Conservation (phyloP, 1,140 invertebrate species). For the Papilio dardanus region DNA sequence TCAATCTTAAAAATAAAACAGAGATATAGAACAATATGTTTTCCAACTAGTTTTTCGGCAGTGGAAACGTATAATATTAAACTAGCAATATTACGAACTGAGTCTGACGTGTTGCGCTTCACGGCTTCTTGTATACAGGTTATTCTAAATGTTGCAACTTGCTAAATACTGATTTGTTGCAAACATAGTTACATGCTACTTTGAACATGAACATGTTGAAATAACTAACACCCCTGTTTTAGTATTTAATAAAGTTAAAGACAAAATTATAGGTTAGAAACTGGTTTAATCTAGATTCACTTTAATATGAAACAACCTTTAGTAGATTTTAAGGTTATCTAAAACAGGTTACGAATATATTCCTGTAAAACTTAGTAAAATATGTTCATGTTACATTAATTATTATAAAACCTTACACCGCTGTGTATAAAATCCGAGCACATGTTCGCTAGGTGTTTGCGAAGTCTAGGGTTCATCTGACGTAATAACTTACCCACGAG, state of each 20-base stretch:
- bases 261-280: not conserved
- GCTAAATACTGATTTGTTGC: slow-evolving; percentile 2
- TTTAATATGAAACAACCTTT: too few relatives aligned
- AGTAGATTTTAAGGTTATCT: not conserved
- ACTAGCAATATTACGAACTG: not conserved
- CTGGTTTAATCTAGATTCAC: not conserved
- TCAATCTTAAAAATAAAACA: too few relatives aligned
- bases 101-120: not conserved
- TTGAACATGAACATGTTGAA: not conserved
- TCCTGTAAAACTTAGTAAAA: not conserved
- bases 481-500: not conserved
- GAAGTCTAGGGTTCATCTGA: not conserved
- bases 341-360: too few relatives aligned
- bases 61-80: not conserved
- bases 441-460: not conserved
- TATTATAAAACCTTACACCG: not conserved
- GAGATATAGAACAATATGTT: not conserved
- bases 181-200: not conserved
- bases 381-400: not conserved
- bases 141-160: slow-evolving; percentile 14
- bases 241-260: not conserved
- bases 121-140: slow-evolving; percentile 3
- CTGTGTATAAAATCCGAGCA: not conserved
- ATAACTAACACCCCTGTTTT: not conserved
- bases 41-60: not conserved